phyloP scores from a whole-genome alignment of 2,888 invertebrate species.

The Papilio demoleus region DNA sequence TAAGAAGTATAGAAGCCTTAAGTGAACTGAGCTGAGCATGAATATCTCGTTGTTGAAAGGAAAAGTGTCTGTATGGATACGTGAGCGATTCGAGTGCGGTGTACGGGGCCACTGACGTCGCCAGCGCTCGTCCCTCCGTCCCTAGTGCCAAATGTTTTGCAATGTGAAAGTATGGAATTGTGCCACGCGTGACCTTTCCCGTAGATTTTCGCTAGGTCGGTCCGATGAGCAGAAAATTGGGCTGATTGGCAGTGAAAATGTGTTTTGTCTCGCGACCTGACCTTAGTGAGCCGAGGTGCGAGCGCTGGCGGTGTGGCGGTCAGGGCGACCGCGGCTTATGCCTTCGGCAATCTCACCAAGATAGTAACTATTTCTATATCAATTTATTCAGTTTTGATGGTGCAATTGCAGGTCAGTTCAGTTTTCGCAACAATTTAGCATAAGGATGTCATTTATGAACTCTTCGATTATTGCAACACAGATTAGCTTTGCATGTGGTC shows the following conservation, averaged over 20 bases:
- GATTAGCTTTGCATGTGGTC: slow-evolving; percentile 40
- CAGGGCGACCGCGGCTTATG: slow-evolving; percentile 60
- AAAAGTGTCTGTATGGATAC: slow-evolving; percentile 69
- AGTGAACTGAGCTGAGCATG: slow-evolving; percentile 54
- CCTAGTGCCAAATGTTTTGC: slow-evolving; percentile 82
- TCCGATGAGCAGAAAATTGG: slow-evolving; percentile 53
- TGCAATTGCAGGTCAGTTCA: slow-evolving; percentile 55
- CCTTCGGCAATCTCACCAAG: slow-evolving; percentile 46
- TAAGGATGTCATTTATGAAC: slow-evolving; percentile 45
- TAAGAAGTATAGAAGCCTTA: slow-evolving; percentile 56
- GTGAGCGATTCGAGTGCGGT: slow-evolving; percentile 74
- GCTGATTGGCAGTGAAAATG: slow-evolving; percentile 58
- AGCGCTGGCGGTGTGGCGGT: slow-evolving; percentile 57
- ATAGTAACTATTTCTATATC: slow-evolving; percentile 49
- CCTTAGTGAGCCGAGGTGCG: slow-evolving; percentile 65
- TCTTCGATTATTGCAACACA: slow-evolving; percentile 41
- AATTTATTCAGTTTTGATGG: slow-evolving; percentile 53
- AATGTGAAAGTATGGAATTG: slow-evolving; percentile 82
- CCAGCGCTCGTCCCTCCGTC: slow-evolving; percentile 74
- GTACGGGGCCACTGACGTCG: slow-evolving; percentile 79
- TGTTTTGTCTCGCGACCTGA: slow-evolving; percentile 62
- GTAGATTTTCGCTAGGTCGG: slow-evolving; percentile 60
- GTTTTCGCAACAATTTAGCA: slow-evolving; percentile 53
- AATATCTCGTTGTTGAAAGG: slow-evolving; percentile 60
- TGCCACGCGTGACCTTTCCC: slow-evolving; percentile 81